Conservation (phyloP, 92 coral and sea anemone species). For the Actinernus sp. region DNA sequence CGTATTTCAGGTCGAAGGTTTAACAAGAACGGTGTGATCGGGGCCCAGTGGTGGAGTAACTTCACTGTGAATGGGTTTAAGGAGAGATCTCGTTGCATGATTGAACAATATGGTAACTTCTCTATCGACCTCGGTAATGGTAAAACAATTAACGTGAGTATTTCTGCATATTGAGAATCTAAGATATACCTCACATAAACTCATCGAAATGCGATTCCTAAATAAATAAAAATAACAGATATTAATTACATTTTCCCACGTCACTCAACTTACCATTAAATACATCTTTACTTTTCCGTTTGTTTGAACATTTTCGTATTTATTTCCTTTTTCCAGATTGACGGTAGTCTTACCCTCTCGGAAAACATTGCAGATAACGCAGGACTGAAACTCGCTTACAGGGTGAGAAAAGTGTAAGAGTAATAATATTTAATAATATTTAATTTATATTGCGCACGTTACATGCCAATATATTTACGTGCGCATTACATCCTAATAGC, state of each 20-base stretch:
- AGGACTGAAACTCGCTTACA: conserved; percentile 74
- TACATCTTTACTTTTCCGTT: no score
- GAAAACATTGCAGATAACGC: conserved; percentile 89
- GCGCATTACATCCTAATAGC: no score
- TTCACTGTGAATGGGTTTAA: conserved; percentile 63
- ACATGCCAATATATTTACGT: no score
- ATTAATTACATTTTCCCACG: no score
- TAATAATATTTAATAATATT: background rate
- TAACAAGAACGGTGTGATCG: conserved; percentile 73
- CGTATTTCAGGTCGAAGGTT: conserved; percentile 64
- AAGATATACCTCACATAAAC: no score
- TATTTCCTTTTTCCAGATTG: conserved; percentile 28
- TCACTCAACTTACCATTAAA: no score
- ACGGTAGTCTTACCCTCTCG: conserved; percentile 68
- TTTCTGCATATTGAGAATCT: no score
- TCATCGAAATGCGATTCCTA: no score
- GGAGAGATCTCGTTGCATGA: conserved; percentile 72
- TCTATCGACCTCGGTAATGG: conserved; percentile 57
- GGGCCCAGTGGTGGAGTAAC: conserved; percentile 66
- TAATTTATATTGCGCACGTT: no score
- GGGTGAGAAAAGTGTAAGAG: conserved; percentile 25
- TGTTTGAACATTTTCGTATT: no score
- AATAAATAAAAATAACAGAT: no score
- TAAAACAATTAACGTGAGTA: conserved; percentile 49
- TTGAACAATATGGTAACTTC: conserved; percentile 72